Evolutionary conservation across 2,888 invertebrate genomes (phyloP).

Genomic region (Lasioglossum zephyrum): DNA sequence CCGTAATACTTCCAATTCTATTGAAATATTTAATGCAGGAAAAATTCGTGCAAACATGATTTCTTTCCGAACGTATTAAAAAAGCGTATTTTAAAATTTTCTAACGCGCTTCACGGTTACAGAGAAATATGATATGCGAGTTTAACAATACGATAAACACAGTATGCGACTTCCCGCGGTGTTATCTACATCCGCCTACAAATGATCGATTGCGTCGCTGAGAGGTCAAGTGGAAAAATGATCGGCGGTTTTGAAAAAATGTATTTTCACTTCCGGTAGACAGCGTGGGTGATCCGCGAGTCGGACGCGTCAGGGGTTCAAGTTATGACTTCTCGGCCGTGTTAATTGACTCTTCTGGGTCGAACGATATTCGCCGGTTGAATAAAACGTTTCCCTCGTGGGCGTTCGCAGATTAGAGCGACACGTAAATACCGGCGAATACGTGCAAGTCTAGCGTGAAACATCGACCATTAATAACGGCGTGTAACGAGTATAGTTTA

Average conservation of each 20-base stretch:
- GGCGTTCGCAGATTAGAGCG: constrained; percentile 49
- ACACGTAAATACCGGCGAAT: constrained; percentile 38
- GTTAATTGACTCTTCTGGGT: constrained; percentile 53
- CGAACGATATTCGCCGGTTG: constrained; percentile 25
- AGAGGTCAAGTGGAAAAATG: neutral
- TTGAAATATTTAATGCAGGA: too few relatives aligned
- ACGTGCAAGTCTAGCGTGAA: constrained; percentile 36
- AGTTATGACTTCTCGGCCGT: neutral
- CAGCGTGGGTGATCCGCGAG: neutral
- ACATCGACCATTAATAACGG: constrained; percentile 64
- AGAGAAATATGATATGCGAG: too few relatives aligned
- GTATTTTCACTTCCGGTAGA: constrained; percentile 1
- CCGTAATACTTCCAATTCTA: too few relatives aligned
- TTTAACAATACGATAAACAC: neutral
- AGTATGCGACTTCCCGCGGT: neutral
- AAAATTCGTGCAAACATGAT: too few relatives aligned
- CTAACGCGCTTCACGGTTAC: too few relatives aligned
- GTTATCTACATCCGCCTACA: neutral
- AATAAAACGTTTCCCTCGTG: constrained; percentile 33
- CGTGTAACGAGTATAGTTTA: constrained; percentile 62
- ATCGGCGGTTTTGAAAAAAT: neutral
- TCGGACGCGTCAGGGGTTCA: neutral
- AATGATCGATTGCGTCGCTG: neutral
- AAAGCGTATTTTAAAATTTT: too few relatives aligned
- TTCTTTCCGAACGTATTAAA: too few relatives aligned